phyloP scores from a whole-genome alignment of 1,140 invertebrate genomes.

The Apis cerana region DNA sequence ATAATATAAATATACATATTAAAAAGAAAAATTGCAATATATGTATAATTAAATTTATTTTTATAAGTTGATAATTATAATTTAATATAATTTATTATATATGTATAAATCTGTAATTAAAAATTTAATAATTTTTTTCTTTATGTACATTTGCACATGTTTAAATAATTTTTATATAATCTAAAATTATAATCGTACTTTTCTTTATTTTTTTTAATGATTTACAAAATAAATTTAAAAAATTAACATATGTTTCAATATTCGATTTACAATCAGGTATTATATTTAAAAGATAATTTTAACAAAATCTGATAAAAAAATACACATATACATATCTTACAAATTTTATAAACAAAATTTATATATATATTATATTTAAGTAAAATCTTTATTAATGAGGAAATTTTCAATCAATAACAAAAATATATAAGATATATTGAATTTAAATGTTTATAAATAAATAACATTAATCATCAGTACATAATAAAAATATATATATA shows the following conservation, averaged over 20 bases:
- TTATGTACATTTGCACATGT: too few species aligned
- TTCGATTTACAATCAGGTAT: not conserved
- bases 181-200: not conserved
- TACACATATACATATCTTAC: too few species aligned
- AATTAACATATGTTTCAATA: not conserved
- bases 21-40: too few species aligned
- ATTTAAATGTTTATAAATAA: not conserved
- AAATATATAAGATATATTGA: not conserved
- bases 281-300: constrained; percentile 1
- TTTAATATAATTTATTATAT: not conserved
- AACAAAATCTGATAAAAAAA: constrained; percentile 17
- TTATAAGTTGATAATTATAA: not conserved
- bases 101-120: not conserved
- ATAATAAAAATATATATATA: not conserved
- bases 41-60: not conserved
- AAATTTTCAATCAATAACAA: not conserved
- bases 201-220: not conserved
- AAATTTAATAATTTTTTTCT: not conserved
- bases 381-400: not conserved
- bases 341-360: not conserved
- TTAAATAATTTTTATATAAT: not conserved
- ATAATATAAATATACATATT: too few species aligned
- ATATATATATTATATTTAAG: not conserved
- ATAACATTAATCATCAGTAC: not conserved
- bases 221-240: not conserved